These are phyloP conservation scores for Thalassophryne amazonica DNA, from an alignment of 2,797 vertebrate genomes.

Conservation along the genomic window DNA sequence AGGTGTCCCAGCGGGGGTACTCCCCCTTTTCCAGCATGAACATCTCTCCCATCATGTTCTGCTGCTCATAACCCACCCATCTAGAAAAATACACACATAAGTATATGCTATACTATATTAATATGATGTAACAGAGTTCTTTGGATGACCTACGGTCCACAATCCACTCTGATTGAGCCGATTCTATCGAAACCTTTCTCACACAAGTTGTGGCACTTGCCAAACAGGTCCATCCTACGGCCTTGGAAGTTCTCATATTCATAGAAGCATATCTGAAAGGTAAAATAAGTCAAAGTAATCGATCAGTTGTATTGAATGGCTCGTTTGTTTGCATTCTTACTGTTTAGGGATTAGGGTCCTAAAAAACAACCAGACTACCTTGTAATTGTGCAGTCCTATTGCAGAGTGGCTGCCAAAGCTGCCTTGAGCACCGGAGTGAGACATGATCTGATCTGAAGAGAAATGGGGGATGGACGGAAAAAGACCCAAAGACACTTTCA, in stretches of 20 bases:
- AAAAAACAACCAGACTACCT: slow-evolving; percentile 52
- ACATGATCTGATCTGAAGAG: slow-evolving; percentile 73
- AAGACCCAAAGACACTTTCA: neutral
- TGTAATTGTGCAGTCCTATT: slow-evolving; percentile 69
- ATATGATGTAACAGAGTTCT: neutral
- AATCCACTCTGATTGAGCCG: slow-evolving; percentile 81
- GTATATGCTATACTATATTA: neutral
- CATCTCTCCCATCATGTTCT: slow-evolving; percentile 83
- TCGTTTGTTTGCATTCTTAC: neutral
- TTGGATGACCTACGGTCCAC: slow-evolving; percentile 79
- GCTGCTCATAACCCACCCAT: slow-evolving; percentile 84
- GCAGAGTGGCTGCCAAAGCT: slow-evolving; percentile 81
- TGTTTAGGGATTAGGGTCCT: neutral
- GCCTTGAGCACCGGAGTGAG: slow-evolving; percentile 83
- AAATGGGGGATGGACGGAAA: slow-evolving; percentile 19
- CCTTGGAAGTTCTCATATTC: slow-evolving; percentile 87
- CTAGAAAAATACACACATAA: slow-evolving; percentile 39
- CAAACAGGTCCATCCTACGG: slow-evolving; percentile 75
- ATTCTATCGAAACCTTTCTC: slow-evolving; percentile 79
- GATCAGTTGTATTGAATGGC: neutral
- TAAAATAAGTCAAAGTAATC: neutral
- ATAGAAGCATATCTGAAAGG: slow-evolving; percentile 78
- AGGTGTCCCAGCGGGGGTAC: slow-evolving; percentile 86
- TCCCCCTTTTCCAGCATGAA: slow-evolving; percentile 86
- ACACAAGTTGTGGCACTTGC: slow-evolving; percentile 77